Evolutionary conservation across 2,797 vertebrate genomes (phyloP).

Genomic region (Pangasius mekongensis): DNA sequence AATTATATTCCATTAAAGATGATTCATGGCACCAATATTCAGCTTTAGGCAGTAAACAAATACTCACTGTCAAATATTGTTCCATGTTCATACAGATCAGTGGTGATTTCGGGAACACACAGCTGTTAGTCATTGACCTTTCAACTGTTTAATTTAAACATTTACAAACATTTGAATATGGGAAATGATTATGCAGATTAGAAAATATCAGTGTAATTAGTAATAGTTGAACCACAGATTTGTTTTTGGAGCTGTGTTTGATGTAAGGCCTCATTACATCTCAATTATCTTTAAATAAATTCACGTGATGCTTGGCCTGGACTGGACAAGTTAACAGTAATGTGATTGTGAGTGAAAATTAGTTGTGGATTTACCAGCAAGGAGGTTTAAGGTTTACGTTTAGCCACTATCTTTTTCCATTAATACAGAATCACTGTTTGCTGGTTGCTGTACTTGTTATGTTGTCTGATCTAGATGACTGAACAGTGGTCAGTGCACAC

Average conservation of each 20-base stretch:
- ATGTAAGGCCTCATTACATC: not conserved
- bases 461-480: not conserved
- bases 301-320: not conserved
- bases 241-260: not conserved
- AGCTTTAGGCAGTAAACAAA: slow-evolving; percentile 30
- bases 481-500: not conserved
- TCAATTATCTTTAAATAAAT: not conserved
- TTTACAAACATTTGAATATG: slow-evolving; percentile 18
- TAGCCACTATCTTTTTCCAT: not conserved
- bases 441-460: not conserved
- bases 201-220: not conserved
- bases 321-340: not conserved
- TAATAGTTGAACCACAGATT: not conserved
- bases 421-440: not conserved
- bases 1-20: slow-evolving; percentile 17
- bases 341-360: not conserved
- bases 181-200: slow-evolving; percentile 11
- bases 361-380: not conserved
- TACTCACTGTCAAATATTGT: not conserved
- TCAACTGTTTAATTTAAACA: slow-evolving; percentile 21
- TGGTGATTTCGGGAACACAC: not conserved
- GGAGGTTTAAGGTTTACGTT: not conserved
- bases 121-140: slow-evolving; percentile 20
- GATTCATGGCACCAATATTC: not conserved
- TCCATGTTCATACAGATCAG: not conserved